phyloP scores from a whole-genome alignment of 2,888 invertebrate species.

The Fissipunctia ypsillon region DNA sequence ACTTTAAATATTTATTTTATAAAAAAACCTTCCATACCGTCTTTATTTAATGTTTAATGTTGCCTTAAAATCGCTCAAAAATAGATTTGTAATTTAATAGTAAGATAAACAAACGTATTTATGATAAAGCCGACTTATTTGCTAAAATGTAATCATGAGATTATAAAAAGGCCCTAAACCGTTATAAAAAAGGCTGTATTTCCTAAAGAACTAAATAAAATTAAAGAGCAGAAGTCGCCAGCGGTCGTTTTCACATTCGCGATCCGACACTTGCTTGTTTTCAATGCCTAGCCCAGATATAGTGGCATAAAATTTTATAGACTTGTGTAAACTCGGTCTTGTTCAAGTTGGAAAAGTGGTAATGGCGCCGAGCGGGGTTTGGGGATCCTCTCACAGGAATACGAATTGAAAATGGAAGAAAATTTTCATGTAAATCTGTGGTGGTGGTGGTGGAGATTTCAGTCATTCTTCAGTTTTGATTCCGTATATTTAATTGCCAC shows the following conservation, averaged over 20 bases:
- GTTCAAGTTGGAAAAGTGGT: conserved; percentile 63
- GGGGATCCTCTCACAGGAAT: conserved; percentile 40
- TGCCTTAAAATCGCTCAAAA: no score
- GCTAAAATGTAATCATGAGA: conserved; percentile 4
- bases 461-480: neutral
- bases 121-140: neutral
- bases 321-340: conserved; percentile 63
- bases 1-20: neutral
- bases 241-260: conserved; percentile 51
- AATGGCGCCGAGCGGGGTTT: conserved; percentile 54
- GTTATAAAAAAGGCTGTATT: conserved; percentile 14
- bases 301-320: conserved; percentile 71
- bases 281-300: conserved; percentile 67
- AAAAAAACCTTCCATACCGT: neutral
- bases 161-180: conserved; percentile 5
- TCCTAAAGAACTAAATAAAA: conserved; percentile 34
- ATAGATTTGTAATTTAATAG: neutral
- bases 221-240: conserved; percentile 37
- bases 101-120: neutral
- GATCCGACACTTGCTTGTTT: conserved; percentile 56
- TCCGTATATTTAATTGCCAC: neutral
- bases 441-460: neutral
- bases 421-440: conserved; percentile 47
- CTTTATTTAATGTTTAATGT: no score
- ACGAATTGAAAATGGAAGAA: conserved; percentile 41